These are phyloP conservation scores for Ascidia mentula DNA, from an alignment of 23 tunicate species.

Conservation along the genomic window DNA sequence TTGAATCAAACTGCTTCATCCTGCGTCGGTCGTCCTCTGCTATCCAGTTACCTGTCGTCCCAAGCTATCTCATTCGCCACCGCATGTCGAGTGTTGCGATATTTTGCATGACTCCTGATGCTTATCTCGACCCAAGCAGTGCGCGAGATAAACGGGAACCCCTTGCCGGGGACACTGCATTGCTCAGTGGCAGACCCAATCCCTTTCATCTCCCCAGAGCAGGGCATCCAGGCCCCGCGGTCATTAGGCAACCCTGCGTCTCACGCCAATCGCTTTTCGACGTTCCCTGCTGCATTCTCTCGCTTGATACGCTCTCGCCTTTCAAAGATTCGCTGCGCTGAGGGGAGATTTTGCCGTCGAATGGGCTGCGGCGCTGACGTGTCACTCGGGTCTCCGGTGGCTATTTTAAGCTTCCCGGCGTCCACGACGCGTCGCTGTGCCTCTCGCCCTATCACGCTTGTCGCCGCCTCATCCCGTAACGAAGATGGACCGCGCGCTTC, in stretches of 20 bases:
- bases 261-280: background rate
- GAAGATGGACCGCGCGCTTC: slow-evolving; percentile 6
- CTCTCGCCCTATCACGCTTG: slow-evolving; percentile 15
- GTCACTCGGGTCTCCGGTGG: slow-evolving; percentile 7
- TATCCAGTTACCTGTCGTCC: background rate
- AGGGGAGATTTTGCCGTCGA: background rate
- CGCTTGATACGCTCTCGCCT: slow-evolving; percentile 9
- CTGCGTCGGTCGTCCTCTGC: background rate
- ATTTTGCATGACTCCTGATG: slow-evolving; percentile 10
- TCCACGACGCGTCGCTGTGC: slow-evolving; percentile 14
- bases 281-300: background rate
- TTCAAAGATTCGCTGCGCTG: background rate
- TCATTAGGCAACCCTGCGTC: background rate
- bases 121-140: background rate
- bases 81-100: too few species aligned
- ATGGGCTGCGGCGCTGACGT: background rate
- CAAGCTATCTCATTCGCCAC: too few species aligned
- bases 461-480: slow-evolving; percentile 15
- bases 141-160: background rate
- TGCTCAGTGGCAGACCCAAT: slow-evolving; percentile 8
- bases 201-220: background rate
- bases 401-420: slow-evolving; percentile 15
- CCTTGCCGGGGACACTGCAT: background rate
- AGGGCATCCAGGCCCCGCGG: background rate
- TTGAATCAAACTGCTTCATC: too few species aligned